A percentile compares a stretch with the other conserved stretches of the same genome.
Evolutionary conservation across 2,797 vertebrate genomes (phyloP).

Genomic region (Karalla daura): DNA sequence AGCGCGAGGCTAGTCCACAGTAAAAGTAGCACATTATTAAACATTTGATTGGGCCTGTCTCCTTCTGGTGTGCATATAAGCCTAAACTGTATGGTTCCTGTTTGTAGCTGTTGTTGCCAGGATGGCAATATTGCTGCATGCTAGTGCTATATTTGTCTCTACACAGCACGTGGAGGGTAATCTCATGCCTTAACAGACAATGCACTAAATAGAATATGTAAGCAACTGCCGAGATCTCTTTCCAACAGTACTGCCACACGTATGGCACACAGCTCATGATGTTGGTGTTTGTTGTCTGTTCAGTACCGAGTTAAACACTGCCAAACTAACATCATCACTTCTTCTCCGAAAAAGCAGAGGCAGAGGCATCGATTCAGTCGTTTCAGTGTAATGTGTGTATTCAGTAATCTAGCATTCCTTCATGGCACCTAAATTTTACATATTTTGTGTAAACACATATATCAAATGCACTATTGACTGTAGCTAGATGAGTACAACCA

Average conservation of each 20-base stretch:
- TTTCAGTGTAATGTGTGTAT: slow-evolving; percentile 73
- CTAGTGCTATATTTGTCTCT: slow-evolving; percentile 81
- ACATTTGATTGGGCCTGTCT: slow-evolving; percentile 74
- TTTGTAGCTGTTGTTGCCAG: slow-evolving; percentile 78
- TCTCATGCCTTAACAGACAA: slow-evolving; percentile 84
- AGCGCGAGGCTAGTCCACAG: slow-evolving; percentile 52
- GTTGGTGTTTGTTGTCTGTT: slow-evolving; percentile 74
- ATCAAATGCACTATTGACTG: slow-evolving; percentile 88
- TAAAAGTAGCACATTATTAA: slow-evolving; percentile 73
- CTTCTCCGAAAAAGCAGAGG: slow-evolving; percentile 64
- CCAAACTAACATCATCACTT: slow-evolving; percentile 76
- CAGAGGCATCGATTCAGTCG: slow-evolving; percentile 61
- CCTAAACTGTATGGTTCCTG: slow-evolving; percentile 75
- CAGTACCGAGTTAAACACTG: slow-evolving; percentile 77
- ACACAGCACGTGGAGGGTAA: slow-evolving; percentile 81
- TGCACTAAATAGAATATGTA: slow-evolving; percentile 81
- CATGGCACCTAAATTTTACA: slow-evolving; percentile 81
- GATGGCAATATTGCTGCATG: slow-evolving; percentile 78
- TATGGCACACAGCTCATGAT: slow-evolving; percentile 72
- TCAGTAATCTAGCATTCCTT: slow-evolving; percentile 78
- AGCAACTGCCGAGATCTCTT: slow-evolving; percentile 81
- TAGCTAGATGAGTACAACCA: slow-evolving; percentile 84
- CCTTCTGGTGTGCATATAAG: slow-evolving; percentile 71
- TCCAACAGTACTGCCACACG: slow-evolving; percentile 78
- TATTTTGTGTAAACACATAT: slow-evolving; percentile 84